Evolutionary conservation across 2,113 vertebrate species (phyloP), one percentile per base, ranked within the genome.

Genomic region (Reinhardtius hippoglossoides): DNA sequence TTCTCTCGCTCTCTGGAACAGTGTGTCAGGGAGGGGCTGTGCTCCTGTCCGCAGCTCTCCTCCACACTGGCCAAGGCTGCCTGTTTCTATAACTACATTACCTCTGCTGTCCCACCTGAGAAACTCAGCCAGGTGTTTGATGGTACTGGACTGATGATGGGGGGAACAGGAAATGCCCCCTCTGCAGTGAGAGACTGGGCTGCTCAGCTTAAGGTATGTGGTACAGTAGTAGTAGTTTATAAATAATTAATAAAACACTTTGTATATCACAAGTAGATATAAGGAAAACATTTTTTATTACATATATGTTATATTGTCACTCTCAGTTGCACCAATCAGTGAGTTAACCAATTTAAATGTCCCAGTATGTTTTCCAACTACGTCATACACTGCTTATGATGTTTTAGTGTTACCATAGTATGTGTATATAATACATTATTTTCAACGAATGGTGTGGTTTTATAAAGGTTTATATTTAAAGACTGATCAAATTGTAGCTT

Each of bases 61-160:
- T 84, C 88, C 40, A 88, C 89, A 0, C 83, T 95, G 79, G 82
- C 90, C 75, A 95, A 94, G 76, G 94, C 93, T 3, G 89, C 93
- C 23, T 90, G 84, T 80, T 94, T 95, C 76, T 95, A 93, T 74
- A 94, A 94, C 79, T 95, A 94, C 82, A 88, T 95, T 57, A 92
- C 91, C 64, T 91, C 93, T n/a, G 92, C 93, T 5, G 95, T 95
- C 21, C 92, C 94, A 15, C 82, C 91, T 40, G 95, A 95, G 82
- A 95, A 95, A 74, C 93, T 95, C 5, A 87, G 80, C 37, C 93
- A 94, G 82, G 92, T 94, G 57, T 94, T 95, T 56, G 92, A 92
- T 27, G 71, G 86, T 42, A 74, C 86, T 13, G 91, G 85, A 20
- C 21, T 78, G 69, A 79, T 64, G 18, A 61, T 55, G 21, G 74